Evolutionary conservation across 2,888 invertebrate species (phyloP).

Genomic region (Acleris emargana): DNA sequence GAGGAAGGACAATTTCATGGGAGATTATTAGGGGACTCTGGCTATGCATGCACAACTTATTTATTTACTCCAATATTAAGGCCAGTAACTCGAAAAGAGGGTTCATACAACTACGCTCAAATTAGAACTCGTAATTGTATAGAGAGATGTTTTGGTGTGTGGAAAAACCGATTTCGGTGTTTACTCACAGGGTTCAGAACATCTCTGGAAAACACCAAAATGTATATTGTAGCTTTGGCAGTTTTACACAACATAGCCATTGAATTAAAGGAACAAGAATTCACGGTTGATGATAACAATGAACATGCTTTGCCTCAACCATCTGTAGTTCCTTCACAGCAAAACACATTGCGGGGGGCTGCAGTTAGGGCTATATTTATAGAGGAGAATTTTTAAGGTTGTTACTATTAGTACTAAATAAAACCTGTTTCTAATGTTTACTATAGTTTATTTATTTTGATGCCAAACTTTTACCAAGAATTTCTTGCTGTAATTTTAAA

Average conservation of each 20-base stretch:
- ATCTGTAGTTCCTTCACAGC: no score
- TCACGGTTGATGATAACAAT: constrained; percentile 15
- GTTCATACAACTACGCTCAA: constrained; percentile 3
- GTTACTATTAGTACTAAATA: no score
- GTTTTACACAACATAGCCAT: constrained; percentile 21
- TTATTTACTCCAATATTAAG: constrained; percentile 19
- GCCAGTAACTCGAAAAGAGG: constrained; percentile 10
- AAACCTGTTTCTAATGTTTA: no score
- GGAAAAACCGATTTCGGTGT: constrained; percentile 12
- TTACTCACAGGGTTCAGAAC: constrained; percentile 10
- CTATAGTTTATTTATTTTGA: no score
- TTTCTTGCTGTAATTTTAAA: no score
- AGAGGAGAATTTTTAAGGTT: no score
- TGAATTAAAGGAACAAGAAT: constrained; percentile 18
- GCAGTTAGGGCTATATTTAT: no score
- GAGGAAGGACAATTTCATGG: constrained; percentile 20
- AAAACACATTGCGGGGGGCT: no score
- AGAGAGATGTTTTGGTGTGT: constrained; percentile 9
- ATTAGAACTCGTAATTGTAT: constrained; percentile 8
- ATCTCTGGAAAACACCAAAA: constrained; percentile 7
- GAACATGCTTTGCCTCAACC: background rate
- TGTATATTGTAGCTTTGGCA: constrained; percentile 15
- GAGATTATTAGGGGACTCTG: constrained; percentile 15
- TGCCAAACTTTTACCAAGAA: no score
- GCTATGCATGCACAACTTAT: constrained; percentile 21